Conservation (phyloP, 2,888 invertebrate species). For the Ceraclea dissimilis region DNA sequence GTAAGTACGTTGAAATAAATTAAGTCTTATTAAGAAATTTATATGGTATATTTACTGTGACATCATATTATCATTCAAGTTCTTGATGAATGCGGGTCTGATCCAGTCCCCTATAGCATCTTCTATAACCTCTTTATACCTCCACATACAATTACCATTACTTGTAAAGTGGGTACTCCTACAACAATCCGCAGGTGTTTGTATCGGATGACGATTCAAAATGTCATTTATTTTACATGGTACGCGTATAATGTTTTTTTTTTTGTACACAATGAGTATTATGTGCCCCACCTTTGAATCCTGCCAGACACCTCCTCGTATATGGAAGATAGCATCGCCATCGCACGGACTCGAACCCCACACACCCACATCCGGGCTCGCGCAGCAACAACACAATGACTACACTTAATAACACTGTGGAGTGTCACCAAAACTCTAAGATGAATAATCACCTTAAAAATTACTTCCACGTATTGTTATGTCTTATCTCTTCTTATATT, state of each 20-base stretch:
- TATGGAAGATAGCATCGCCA: conserved; percentile 10
- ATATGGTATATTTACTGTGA: too few species aligned
- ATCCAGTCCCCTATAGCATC: neutral
- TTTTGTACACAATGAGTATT: conserved; percentile 8
- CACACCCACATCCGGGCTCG: conserved; percentile 25
- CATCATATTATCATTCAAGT: too few species aligned
- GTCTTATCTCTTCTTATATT: neutral
- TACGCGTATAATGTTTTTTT: conserved; percentile 1
- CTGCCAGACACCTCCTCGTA: conserved; percentile 17
- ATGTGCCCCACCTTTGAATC: conserved; percentile 3
- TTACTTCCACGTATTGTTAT: conserved; percentile 1
- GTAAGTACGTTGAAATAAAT: too few species aligned
- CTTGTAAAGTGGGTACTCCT: neutral
- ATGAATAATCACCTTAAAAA: conserved; percentile 1
- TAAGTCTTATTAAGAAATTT: too few species aligned
- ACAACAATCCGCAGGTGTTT: conserved; percentile 7
- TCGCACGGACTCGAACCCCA: conserved; percentile 18
- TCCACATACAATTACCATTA: too few species aligned
- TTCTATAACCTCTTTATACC: too few species aligned
- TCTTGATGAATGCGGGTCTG: neutral
- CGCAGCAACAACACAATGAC: neutral
- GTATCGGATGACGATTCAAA: conserved; percentile 9
- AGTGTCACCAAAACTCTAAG: neutral
- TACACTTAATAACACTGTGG: neutral
- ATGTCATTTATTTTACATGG: conserved; percentile 2